phyloP scores from a whole-genome alignment of 2,797 vertebrate species.

The Arremon brunneinucha region DNA sequence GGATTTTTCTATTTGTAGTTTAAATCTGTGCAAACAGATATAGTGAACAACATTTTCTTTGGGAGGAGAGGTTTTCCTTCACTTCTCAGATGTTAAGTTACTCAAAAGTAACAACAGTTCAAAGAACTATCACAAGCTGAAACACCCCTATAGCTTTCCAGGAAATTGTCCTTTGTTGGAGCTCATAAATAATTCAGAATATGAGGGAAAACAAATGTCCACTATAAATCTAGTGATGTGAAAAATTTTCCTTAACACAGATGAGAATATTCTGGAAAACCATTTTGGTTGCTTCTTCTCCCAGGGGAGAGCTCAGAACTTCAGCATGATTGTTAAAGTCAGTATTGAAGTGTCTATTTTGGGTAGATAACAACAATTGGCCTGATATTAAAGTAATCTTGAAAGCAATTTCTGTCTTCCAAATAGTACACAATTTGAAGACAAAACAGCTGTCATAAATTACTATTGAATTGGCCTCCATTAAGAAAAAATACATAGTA shows the following conservation, averaged over 20 bases:
- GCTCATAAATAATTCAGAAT: neutral
- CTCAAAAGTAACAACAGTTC: neutral
- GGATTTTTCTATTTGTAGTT: neutral
- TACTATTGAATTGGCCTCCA: neutral
- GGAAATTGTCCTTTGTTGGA: neutral
- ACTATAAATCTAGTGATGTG: neutral
- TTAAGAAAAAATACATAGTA: neutral
- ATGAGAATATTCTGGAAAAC: neutral
- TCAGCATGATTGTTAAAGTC: neutral
- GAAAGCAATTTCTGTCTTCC: neutral
- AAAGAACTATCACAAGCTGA: neutral
- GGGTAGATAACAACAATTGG: neutral
- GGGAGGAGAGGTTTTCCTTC: neutral
- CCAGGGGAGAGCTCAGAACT: neutral
- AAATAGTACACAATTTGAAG: neutral
- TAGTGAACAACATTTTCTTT: neutral
- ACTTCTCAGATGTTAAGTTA: neutral
- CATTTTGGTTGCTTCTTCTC: neutral
- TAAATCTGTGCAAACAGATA: neutral
- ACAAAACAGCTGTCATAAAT: neutral
- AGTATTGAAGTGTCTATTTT: constrained; percentile 11
- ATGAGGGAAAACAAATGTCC: neutral
- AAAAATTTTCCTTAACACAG: neutral
- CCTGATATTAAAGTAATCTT: neutral
- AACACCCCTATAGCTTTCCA: neutral